Evolutionary conservation across 2,888 invertebrate species (phyloP).

Genomic region (Drosophila nr. perissopoda): DNA sequence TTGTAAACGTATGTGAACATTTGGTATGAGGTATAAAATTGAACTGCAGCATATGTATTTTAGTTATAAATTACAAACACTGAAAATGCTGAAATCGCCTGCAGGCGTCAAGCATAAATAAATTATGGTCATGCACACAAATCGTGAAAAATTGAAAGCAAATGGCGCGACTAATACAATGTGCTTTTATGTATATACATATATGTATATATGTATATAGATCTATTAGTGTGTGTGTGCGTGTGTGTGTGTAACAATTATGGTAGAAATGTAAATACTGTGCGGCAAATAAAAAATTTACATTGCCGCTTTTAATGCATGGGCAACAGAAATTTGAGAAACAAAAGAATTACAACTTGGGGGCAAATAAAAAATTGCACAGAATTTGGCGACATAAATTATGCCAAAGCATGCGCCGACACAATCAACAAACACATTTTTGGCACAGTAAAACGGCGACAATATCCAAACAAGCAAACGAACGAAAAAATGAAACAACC

Average conservation of each 20-base stretch:
- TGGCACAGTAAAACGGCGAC: conserved; percentile 16
- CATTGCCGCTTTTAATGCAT: conserved; percentile 45
- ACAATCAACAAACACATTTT: conserved; percentile 46
- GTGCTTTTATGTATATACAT: background rate
- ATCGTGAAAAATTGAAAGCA: conserved; percentile 41
- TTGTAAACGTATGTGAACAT: conserved; percentile 23
- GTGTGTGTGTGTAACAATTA: conserved; percentile 47
- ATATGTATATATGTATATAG: background rate
- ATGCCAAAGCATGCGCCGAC: conserved; percentile 68
- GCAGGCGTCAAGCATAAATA: conserved; percentile 41
- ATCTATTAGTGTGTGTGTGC: conserved; percentile 7
- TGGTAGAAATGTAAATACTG: conserved; percentile 61
- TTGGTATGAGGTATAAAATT: conserved; percentile 20
- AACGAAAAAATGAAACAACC: background rate
- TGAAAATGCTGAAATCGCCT: conserved; percentile 12
- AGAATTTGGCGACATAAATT: conserved; percentile 68
- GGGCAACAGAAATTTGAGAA: conserved; percentile 41
- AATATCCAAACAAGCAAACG: conserved; percentile 18
- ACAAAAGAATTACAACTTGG: conserved; percentile 51
- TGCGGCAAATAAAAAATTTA: conserved; percentile 60
- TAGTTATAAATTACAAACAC: conserved; percentile 31
- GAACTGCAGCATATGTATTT: conserved; percentile 19
- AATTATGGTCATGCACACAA: conserved; percentile 35
- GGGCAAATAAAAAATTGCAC: conserved; percentile 29
- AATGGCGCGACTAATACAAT: conserved; percentile 33